Evolutionary conservation across 2,113 vertebrate species (phyloP), one percentile per base, ranked within the genome.

Genomic region (Ammodytes dubius): DNA sequence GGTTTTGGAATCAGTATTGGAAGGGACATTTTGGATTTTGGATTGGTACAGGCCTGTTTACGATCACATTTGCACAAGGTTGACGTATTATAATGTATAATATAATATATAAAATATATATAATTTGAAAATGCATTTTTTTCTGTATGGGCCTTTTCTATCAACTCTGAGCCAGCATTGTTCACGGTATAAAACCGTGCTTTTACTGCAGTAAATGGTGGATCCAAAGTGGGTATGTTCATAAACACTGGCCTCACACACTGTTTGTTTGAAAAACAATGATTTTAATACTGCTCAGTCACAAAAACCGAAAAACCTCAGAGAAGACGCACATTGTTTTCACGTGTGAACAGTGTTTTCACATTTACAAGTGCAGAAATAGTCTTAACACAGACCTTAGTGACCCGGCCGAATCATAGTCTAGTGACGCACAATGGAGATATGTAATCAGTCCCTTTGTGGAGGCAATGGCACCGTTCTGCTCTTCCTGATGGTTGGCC

Each of bases 391-490:
- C 40, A 42, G 35, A 57, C 46, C 61, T 43, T 3, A 9, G 27
- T 56, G 19, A 52, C 6, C 14, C 27, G 35, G 17, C 27, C 35
- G 35, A 17, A 59, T 27, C 7, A 60, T 57, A 37, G 59, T 35
- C 7, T 73, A 42, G 53, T 72, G 61, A 77, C 14, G n/a, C 42
- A 61, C 40, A 37, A 45, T 4, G 3, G 40, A 3, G 17, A 74
- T n/a, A 60, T 19, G 59, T 54, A 53, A 7, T 52, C 37, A n/a
- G 5, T 0, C 50, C 69, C 40, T 61, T 68, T 37, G 5, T 27
- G 37, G 13, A 70, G 27, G n/a, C 40, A 27, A 50, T 43, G 46
- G 65, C 27, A 27, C 27, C 27, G 27, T 42, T 87, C 39, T 67
- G 46, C 70, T 57, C 46, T 57, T 35, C 7, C 39, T 69, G 4